Base-by-base conservation (phyloP, 2,888 invertebrate genomes). In the Embidobia sp. region DNA sequence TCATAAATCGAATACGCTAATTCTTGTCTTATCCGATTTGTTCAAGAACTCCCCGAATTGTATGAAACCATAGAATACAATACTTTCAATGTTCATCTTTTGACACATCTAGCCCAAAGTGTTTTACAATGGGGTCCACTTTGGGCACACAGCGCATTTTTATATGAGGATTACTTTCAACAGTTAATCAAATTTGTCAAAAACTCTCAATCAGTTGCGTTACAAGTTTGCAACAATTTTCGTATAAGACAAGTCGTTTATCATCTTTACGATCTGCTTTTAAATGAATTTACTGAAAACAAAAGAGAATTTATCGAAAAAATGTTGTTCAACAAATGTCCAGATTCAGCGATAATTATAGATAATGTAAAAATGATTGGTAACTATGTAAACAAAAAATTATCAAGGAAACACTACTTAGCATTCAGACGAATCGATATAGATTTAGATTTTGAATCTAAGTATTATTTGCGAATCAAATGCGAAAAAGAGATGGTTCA, bases 91-190 rank as follows among this genome's bases (percentile, higher is more conserved):
- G 33, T 13, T 11, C 59, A 59, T 31, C 35, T 59, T 5, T 7
- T 59, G 5, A 46, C 59, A 3, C 59, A 59, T 19, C 27, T 59
- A 11, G 3, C 59, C 1, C 15, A 13, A 7, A 59, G 59, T 46
- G 29, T 59, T 31, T 6, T 11, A 3, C n/a, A 19, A 1, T 59
- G 44, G 59, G 46, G 59, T 15, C 59, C 59, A 31, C 44, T 59
- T 19, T 59, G 55, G 55, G 27, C 77, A 10, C 35, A 77, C 27
- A 79, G 74, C 37, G 53, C 75, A n/a, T 79, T 79, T 37, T 6
- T 35, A 15, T 79, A 63, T 22, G 77, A 79, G 33, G 46, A 77
- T 55, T 64, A 33, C 16, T 55, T 59, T 37, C 57, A 51, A 27
- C 19, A 53, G 4, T 10, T 69, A 26, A 16, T 35, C 8, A 44